Evolutionary conservation across 2,888 invertebrate species (phyloP), one percentile per base, ranked within the genome.

Genomic region (Acanthosoma haemorrhoidale): DNA sequence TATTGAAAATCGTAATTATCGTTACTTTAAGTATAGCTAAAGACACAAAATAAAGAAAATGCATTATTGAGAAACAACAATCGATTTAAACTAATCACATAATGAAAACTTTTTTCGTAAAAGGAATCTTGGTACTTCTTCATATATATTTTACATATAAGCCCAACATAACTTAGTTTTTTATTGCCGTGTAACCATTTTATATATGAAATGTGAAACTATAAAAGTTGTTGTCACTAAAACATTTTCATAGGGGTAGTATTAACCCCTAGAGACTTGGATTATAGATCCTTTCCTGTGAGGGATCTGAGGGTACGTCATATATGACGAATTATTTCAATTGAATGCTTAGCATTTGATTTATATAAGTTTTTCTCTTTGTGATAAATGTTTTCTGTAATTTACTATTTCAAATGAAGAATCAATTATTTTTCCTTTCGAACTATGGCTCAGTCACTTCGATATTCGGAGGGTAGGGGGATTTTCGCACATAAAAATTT

Each of bases 291-390:
- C 64, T 41, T 41, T 25, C 4, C 21, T 41, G 29, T 15, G 69
- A 59, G 51, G 70, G 67, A 69, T 41, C 36, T 51, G 41, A 71
- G 61, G 34, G 73, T 73, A 73, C 73, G 73, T 73, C 73, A 73
- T 71, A 73, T 73, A 39, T 73, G 73, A 73, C 73, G 73, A 61
- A 64, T 41, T 64, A 41, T n/a, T 64, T 64, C 34, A 64, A 16
- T 64, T 31, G 29, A 64, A 21, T 36, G 31, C 31, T 29, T 21
- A 8, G 38, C 64, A 29, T 64, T 64, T 61, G 34, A 38, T 32
- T 21, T 61, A 4, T 21, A 32, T 9, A 64, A 25, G 13, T 21
- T 34, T 21, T n/a, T 25, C 16, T 13, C 8, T 63, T 57, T 57
- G 9, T 57, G n/a, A 57, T 57, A 57, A 5, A n/a, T 15, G 25